Evolutionary conservation across 2,888 invertebrate genomes (phyloP), one percentile per base, ranked within the genome.

Genomic region (Cheilosia impressa): DNA sequence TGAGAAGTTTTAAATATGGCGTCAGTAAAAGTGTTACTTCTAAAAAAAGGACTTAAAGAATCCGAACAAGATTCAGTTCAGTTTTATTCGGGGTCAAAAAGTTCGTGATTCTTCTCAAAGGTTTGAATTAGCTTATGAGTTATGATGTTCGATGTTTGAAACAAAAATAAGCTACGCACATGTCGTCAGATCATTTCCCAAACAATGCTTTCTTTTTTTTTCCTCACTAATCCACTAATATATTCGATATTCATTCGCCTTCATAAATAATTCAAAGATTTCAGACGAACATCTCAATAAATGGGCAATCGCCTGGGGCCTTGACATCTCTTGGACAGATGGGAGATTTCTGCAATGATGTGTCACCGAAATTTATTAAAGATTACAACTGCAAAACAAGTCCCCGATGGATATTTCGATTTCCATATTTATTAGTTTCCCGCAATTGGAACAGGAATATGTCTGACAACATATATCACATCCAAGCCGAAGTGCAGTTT

Each of bases 221-320:
- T 9, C 5, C 19, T n/a, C 10, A 34, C 38, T 65, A 5, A 15
- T 22, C 38, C 63, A 47, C 10, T n/a, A 34, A 31, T 5, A 31
- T 63, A 45, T 47, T 7, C 2, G 7, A 19, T 19, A 65, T 65
- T 50, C n/a, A 22, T 22, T 52, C 22, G 24, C 13, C 38, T 15
- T 38, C 50, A 52, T 52, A 7, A 65, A 52, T 52, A 38, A 65
- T 52, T 50, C 50, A 24, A 65, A 47, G 13, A 22, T 52, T 34
- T 34, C 31, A 45, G 19, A 50, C 19, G 19, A n/a, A 17, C 19
- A 47, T 9, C 17, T 50, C 10, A 19, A 31, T n/a, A n/a, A 24
- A 17, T 43, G 45, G 38, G 6, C 27, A 60, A 62, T 41, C 19
- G 15, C 15, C 27, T 7, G 41, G 52, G 72, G 53, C 53, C 62